Percentiles rank a stretch among this genome's conserved stretches.
Conservation (phyloP, 2,888 invertebrate species). For the Archips xylosteana region DNA sequence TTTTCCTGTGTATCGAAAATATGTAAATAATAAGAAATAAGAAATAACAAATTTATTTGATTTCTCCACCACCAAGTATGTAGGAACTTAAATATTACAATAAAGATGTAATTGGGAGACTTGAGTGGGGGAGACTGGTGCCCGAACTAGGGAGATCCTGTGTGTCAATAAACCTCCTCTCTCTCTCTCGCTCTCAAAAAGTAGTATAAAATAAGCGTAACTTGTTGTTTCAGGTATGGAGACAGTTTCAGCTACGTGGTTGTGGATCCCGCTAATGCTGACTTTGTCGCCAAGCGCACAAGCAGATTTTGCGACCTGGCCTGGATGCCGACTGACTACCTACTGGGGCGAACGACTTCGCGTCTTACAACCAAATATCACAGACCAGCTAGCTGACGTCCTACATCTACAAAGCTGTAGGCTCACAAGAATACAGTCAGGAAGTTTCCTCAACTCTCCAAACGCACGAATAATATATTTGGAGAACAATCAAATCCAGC, state of each 20-base stretch:
- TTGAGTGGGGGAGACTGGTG: too few relatives aligned
- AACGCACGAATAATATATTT: background rate
- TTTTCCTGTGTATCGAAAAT: too few relatives aligned
- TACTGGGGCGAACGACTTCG: constrained; percentile 1
- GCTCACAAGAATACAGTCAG: background rate
- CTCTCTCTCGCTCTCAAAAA: too few relatives aligned
- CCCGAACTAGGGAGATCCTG: too few relatives aligned
- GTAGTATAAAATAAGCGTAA: too few relatives aligned
- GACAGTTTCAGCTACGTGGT: background rate
- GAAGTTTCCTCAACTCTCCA: background rate
- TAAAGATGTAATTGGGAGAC: too few relatives aligned
- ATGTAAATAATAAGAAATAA: too few relatives aligned
- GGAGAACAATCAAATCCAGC: background rate
- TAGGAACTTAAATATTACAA: too few relatives aligned
- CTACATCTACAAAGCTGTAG: background rate
- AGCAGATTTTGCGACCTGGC: background rate
- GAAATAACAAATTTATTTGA: too few relatives aligned
- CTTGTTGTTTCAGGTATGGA: background rate
- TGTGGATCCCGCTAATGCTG: background rate
- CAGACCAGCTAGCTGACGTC: background rate
- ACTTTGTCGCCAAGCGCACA: background rate
- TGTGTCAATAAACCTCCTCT: too few relatives aligned
- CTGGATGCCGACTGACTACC: background rate
- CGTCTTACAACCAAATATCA: background rate
- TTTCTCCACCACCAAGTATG: too few relatives aligned